Conservation (phyloP, 2,797 vertebrate species). For the Erethizon dorsatum region DNA sequence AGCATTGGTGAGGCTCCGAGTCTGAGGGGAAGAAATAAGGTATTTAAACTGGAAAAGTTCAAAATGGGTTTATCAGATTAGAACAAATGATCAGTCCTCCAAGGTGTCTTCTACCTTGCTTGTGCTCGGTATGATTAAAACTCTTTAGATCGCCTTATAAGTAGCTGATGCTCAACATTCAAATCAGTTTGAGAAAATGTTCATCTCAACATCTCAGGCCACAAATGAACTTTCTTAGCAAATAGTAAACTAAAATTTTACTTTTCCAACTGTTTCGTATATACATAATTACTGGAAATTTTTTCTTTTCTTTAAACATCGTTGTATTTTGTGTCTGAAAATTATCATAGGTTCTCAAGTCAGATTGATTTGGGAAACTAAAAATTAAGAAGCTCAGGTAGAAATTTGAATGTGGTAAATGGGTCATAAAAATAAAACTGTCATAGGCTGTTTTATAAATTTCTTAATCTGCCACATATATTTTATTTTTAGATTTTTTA, state of each 20-base stretch:
- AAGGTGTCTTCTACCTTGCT: background rate
- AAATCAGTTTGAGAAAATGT: constrained; percentile 50
- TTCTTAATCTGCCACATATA: background rate
- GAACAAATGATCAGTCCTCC: background rate
- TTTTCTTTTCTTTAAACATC: constrained; percentile 21
- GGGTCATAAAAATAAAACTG: background rate
- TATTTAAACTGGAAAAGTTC: background rate
- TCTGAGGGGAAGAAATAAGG: background rate
- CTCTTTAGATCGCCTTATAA: constrained; percentile 23
- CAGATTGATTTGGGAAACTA: background rate
- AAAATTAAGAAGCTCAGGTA: background rate
- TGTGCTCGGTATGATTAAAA: background rate
- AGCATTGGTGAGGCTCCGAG: background rate
- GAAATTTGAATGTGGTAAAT: background rate
- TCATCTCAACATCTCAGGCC: background rate
- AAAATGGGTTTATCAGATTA: background rate
- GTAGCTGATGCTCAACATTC: background rate
- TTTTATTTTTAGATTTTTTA: background rate
- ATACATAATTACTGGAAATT: background rate
- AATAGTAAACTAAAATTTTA: background rate
- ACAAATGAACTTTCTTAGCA: background rate
- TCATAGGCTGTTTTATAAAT: background rate
- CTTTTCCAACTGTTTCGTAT: background rate
- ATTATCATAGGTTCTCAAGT: background rate
- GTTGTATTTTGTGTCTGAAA: constrained; percentile 51